A percentile compares a stretch with the other conserved stretches of the same genome.
Conservation (phyloP, 2,797 vertebrate species). For the Octomys mimax region DNA sequence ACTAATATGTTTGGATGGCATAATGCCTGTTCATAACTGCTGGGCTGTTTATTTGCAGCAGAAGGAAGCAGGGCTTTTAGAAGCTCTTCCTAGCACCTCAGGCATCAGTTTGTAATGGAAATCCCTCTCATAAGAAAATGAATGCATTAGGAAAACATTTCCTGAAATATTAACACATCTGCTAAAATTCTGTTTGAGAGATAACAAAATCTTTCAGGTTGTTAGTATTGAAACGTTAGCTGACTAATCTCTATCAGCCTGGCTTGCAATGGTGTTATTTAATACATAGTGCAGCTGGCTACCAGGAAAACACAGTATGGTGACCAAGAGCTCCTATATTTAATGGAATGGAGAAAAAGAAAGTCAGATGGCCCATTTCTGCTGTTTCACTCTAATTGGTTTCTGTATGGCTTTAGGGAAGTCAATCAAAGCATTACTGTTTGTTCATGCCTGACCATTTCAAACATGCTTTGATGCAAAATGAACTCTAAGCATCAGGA, state of each 20-base stretch:
- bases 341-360: neutral
- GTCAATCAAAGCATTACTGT: neutral
- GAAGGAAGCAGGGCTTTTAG: constrained; percentile 60
- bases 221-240: neutral
- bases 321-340: neutral
- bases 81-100: constrained; percentile 30
- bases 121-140: constrained; percentile 43
- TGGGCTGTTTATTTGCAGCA: constrained; percentile 47
- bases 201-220: neutral
- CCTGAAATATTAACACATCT: constrained; percentile 16
- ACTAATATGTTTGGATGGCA: constrained; percentile 74
- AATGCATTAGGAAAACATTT: constrained; percentile 31
- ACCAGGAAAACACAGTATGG: neutral
- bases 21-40: constrained; percentile 66
- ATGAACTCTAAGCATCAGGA: neutral
- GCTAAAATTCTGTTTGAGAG: constrained; percentile 50
- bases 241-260: neutral
- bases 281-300: neutral
- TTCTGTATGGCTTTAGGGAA: constrained; percentile 18
- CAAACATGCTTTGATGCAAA: neutral
- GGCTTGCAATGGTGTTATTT: constrained; percentile 38
- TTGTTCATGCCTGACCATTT: neutral
- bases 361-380: neutral
- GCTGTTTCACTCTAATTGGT: neutral
- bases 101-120: constrained; percentile 50